phyloP scores from a whole-genome alignment of 2,113 vertebrate species.

The Ceratotherium simum region DNA sequence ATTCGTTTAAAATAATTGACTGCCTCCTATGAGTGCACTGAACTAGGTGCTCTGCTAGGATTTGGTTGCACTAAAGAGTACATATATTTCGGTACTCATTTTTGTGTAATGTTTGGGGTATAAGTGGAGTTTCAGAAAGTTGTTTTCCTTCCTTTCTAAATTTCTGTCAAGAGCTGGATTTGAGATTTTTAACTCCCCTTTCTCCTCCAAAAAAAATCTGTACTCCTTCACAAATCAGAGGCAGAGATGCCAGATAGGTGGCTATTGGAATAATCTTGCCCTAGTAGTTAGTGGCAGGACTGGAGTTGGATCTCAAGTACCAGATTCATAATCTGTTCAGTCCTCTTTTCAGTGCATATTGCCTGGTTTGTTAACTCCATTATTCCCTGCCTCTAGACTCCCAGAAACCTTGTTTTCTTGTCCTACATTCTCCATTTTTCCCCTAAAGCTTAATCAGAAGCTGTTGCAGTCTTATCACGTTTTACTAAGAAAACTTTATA shows the following conservation, averaged over 20 bases:
- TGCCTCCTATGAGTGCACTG: not conserved
- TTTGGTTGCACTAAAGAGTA: not conserved
- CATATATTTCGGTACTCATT: not conserved
- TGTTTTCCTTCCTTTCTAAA: not conserved
- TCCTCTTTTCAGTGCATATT: not conserved
- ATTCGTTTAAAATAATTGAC: not conserved
- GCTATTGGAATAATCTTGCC: not conserved
- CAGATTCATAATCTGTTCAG: not conserved
- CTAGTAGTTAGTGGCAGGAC: not conserved
- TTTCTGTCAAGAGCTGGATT: not conserved
- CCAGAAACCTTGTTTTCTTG: not conserved
- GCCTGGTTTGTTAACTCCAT: not conserved
- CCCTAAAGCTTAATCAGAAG: not conserved
- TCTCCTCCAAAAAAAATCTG: not conserved
- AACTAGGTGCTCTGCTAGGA: not conserved
- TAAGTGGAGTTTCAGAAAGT: not conserved
- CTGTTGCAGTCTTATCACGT: not conserved
- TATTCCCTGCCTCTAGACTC: not conserved
- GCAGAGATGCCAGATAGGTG: not conserved
- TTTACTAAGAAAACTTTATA: not conserved
- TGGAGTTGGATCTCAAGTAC: not conserved
- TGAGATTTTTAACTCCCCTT: not conserved
- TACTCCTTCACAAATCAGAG: conserved; percentile 14
- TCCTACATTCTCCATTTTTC: not conserved
- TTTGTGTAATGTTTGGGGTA: not conserved